Base-by-base conservation (phyloP, 2,888 invertebrate genomes). In the Argynnis bischoffii region DNA sequence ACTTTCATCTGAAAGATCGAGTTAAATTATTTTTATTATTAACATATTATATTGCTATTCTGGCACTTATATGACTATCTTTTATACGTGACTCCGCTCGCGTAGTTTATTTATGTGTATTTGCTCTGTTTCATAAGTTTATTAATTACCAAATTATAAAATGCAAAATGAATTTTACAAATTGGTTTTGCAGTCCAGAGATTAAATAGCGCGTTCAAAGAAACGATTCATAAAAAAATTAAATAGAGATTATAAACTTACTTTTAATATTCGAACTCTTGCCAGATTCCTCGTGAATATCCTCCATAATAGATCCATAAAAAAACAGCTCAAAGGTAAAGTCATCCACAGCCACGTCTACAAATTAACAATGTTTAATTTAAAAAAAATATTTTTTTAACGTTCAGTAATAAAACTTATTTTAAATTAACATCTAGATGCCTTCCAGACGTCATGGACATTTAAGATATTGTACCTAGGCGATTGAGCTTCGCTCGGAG, bases 281-380 rank as follows among this genome's bases (percentile, higher is more conserved):
- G 86, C 80, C 18, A 81, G 80, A 75, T 92, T 92, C 69, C 92
- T 86, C 14, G 86, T 81, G 55, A 85, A 87, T 73, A 91, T 81
- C 67, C 92, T 79, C 92, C 92, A 92, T 51, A 91, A 46, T 13
- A 89, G 78, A 78, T 92, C 92, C 55, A 90, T 35, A 51, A 84
- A 77, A 71, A 86, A 92, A 72, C 87, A 89, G 41, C 74, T 76
- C 21, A 92, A 71, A 4, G 92, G 92, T 50, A 89, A 55, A 1
- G 81, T 79, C 86, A 92, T 88, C 92, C 91, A 92, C 67, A 86
- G 54, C 91, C 90, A 92, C 51, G 89, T 87, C 92, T 92, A 83
- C 67, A 87, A 89, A 54, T n/a, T 14, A n/a, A 59, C 26, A 55
- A 16, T 15, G n/a, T 1, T 8, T 57, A 16, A 35, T 1, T 14